Evolutionary conservation across 1,140 invertebrate genomes (phyloP).

Genomic region (Teleogryllus occipitalis): DNA sequence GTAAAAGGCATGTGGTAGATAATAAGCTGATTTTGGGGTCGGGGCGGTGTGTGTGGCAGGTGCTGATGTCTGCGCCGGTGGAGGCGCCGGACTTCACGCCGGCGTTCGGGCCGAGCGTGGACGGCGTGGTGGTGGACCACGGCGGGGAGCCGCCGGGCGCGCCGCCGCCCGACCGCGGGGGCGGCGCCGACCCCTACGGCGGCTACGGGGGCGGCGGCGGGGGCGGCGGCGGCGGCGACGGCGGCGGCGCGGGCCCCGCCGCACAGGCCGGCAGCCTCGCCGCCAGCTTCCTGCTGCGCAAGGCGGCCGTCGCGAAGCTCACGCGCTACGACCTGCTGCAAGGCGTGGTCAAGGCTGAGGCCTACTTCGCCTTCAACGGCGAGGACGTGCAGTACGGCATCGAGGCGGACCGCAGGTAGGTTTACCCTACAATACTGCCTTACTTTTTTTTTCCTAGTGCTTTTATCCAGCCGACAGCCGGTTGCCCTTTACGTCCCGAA

Average conservation of each 20-base stretch:
- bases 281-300: slow-evolving; percentile 57
- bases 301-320: slow-evolving; percentile 62
- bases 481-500: no score
- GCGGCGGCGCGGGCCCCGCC: neutral
- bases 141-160: slow-evolving; percentile 43
- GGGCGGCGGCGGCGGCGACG: neutral
- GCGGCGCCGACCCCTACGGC: neutral
- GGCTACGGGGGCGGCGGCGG: neutral
- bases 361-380: slow-evolving; percentile 81
- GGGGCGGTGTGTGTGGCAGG: no score
- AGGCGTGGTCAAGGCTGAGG: slow-evolving; percentile 79
- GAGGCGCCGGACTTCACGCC: slow-evolving; percentile 69
- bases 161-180: no score
- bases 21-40: no score
- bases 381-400: slow-evolving; percentile 56
- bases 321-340: slow-evolving; percentile 86
- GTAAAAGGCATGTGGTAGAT: no score
- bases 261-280: neutral
- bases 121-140: slow-evolving; percentile 81
- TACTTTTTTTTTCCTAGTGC: no score
- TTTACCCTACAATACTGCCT: no score
- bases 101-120: slow-evolving; percentile 82
- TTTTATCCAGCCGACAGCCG: no score
- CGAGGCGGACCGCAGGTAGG: slow-evolving; percentile 18
- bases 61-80: slow-evolving; percentile 28